These are phyloP conservation scores for Panulirus ornatus DNA, from an alignment of 1,140 invertebrate genomes.

Conservation along the genomic window DNA sequence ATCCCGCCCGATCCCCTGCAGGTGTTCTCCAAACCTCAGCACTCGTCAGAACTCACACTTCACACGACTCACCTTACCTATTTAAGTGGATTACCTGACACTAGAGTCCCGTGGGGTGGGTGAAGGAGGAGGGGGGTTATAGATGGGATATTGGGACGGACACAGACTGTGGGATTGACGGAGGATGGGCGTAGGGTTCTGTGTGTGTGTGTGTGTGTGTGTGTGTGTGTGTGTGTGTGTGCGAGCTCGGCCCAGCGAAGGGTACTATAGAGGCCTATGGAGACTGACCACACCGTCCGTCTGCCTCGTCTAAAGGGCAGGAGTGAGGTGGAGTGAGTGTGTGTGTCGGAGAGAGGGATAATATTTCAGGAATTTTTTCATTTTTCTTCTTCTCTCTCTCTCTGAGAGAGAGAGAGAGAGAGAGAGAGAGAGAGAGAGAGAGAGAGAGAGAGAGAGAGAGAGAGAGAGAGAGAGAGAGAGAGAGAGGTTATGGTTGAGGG, in stretches of 20 bases:
- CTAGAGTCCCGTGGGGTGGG: conserved; percentile 7
- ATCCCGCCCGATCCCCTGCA: conserved; percentile 31
- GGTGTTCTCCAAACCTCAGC: conserved; percentile 22
- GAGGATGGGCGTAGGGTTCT: background rate
- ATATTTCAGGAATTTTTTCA: too few species aligned
- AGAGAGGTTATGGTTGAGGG: background rate
- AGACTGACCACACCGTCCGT: too few species aligned
- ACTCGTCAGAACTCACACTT: conserved; percentile 43
- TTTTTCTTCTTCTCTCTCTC: too few species aligned
- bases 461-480: conserved; percentile 7
- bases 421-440: conserved; percentile 37
- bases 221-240: background rate
- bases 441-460: conserved; percentile 43
- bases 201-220: background rate
- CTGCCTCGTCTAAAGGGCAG: too few species aligned
- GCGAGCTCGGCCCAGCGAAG: too few species aligned
- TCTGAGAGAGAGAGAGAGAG: conserved; percentile 31
- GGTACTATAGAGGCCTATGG: too few species aligned
- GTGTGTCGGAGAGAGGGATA: background rate
- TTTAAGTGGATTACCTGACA: conserved; percentile 47
- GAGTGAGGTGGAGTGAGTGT: too few species aligned
- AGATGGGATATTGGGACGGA: background rate
- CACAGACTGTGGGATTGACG: background rate
- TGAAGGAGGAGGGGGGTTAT: background rate
- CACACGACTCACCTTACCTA: conserved; percentile 36